Percentiles rank a stretch among this genome's conserved stretches.
phyloP scores from a whole-genome alignment of 2,888 invertebrate genomes.

The Morpho achilles region DNA sequence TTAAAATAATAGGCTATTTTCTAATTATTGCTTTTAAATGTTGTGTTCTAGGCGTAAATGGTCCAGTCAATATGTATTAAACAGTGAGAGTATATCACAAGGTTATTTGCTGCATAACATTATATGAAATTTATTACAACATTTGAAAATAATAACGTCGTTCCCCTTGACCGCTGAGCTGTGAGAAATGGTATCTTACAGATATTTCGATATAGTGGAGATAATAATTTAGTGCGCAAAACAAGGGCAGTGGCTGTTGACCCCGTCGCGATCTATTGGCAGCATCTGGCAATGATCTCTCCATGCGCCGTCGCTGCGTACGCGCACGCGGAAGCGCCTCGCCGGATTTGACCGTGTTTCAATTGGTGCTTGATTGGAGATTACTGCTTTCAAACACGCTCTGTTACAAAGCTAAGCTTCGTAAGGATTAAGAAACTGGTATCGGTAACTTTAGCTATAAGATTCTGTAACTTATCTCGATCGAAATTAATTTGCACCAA shows the following conservation, averaged over 20 bases:
- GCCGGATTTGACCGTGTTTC: constrained; percentile 69
- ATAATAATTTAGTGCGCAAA: constrained; percentile 68
- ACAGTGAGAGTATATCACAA: constrained; percentile 2
- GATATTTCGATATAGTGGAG: constrained; percentile 41
- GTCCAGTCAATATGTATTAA: background rate
- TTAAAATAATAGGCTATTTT: too few species aligned
- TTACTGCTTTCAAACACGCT: constrained; percentile 24
- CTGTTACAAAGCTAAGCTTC: constrained; percentile 32
- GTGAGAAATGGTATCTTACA: constrained; percentile 37
- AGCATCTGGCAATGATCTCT: constrained; percentile 75
- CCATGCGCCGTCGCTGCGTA: constrained; percentile 46
- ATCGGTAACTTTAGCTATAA: constrained; percentile 5
- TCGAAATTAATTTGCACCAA: constrained; percentile 4
- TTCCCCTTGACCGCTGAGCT: constrained; percentile 53
- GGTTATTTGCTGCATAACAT: constrained; percentile 6
- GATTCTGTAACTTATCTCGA: constrained; percentile 4
- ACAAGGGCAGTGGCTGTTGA: constrained; percentile 77
- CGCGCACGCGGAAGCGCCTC: constrained; percentile 61
- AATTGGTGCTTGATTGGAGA: constrained; percentile 40
- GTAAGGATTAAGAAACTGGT: constrained; percentile 54
- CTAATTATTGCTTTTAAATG: too few species aligned
- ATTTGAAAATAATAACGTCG: constrained; percentile 31
- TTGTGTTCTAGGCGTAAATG: background rate
- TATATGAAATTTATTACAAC: constrained; percentile 10
- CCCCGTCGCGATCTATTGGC: constrained; percentile 72